A percentile compares a stretch with the other conserved stretches of the same genome.
Evolutionary conservation across 2,888 invertebrate genomes (phyloP).

Genomic region (Corbicula japonica): DNA sequence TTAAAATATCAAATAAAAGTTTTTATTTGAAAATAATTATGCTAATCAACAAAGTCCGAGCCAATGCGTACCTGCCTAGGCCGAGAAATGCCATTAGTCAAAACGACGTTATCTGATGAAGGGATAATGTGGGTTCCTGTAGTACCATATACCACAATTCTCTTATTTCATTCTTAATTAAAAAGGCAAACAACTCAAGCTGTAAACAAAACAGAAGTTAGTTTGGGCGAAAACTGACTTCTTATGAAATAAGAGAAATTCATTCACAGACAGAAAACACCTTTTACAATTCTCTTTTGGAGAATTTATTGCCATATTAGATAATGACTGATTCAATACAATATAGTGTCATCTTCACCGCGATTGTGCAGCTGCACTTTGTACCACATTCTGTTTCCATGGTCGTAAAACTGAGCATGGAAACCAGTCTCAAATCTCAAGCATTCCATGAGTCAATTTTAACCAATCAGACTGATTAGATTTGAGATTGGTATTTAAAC

Average conservation of each 20-base stretch:
- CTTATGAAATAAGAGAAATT: not conserved
- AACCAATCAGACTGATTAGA: too few relatives aligned
- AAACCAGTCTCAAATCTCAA: too few relatives aligned
- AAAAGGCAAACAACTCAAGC: conserved; percentile 5
- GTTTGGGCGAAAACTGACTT: conserved; percentile 15
- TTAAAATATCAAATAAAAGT: conserved; percentile 15
- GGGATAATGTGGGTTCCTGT: not conserved
- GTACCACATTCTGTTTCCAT: too few relatives aligned
- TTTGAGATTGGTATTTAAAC: too few relatives aligned
- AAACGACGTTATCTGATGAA: conserved; percentile 38
- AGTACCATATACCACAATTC: conserved; percentile 24
- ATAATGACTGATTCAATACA: too few relatives aligned
- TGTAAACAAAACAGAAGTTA: not conserved
- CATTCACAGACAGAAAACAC: too few relatives aligned
- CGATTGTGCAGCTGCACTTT: too few relatives aligned
- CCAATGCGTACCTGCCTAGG: conserved; percentile 30
- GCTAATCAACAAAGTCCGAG: conserved; percentile 30
- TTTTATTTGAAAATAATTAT: conserved; percentile 37
- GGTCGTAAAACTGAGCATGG: too few relatives aligned
- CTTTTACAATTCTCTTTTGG: too few relatives aligned
- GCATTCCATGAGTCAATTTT: too few relatives aligned
- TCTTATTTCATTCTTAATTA: conserved; percentile 28
- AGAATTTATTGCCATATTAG: too few relatives aligned
- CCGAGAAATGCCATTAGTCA: conserved; percentile 27
- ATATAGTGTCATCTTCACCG: too few relatives aligned